Base-by-base conservation (phyloP, 2,888 invertebrate genomes). In the Poecilus cupreus region DNA sequence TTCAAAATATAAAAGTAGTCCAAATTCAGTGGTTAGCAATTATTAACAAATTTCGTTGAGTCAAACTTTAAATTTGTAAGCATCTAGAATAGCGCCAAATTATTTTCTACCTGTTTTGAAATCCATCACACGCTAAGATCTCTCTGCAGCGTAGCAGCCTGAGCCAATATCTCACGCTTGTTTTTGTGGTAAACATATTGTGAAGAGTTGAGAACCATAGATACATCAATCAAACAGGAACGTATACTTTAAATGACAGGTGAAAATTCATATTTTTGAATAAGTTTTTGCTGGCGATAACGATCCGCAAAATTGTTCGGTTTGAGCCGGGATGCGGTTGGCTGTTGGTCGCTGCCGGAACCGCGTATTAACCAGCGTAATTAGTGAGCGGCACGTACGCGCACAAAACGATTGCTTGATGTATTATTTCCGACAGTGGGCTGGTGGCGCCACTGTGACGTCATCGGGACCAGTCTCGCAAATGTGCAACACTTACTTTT, bases 211-310 rank as follows among this genome's bases (percentile, higher is more conserved):
- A 70, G 49, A 81, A 76, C 78, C 83, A 83, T 82, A 85, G 85
- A 86, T 84, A 84, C 88, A 88, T 88, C 88, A 88, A 88, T 88
- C 88, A 88, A 86, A 83, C 82, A 83, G 79, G 82, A 87, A 86
- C 86, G 86, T 88, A 88, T 88, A 88, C 84, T 88, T 88, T 87
- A 85, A 87, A 86, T 87, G 88, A 87, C 88, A 88, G 88, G 86
- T 86, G 84, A 85, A 85, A 86, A 86, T 87, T 85, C 83, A 68
- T 76, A 81, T 82, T 76, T 82, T 82, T 76, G 81, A 80, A 81
- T 82, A 78, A 78, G 78, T 70, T 82, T 82, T 83, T 77, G 80
- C 77, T 39, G 54, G 22, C 54, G 20, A 54, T 80, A 80, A 80
- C 80, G 80, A 80, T 68, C 72, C 80, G 80, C 70, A 80, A 80